Conservation (phyloP, 2,888 invertebrate species). For the Nephrotoma flavescens region DNA sequence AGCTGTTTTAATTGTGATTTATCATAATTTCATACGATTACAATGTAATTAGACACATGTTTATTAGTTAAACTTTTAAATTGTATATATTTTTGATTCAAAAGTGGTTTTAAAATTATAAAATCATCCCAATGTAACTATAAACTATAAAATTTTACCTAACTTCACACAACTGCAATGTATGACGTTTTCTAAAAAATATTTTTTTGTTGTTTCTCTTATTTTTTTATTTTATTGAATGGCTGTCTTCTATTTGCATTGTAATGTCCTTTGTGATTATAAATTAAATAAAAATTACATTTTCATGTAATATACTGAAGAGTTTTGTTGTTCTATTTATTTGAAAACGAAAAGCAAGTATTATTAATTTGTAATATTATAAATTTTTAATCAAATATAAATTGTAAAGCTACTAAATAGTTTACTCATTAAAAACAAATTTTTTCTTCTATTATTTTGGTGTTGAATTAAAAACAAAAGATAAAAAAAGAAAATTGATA, state of each 20-base stretch:
- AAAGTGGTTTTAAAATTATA: not conserved
- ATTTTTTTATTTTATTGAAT: not conserved
- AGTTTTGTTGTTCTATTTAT: not conserved
- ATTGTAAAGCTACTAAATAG: not conserved
- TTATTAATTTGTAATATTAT: not conserved
- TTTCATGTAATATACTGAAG: not conserved
- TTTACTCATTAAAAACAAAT: not conserved
- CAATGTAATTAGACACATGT: not conserved
- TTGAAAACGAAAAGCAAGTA: conserved; percentile 2
- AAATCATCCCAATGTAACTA: not conserved
- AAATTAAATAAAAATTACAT: not conserved
- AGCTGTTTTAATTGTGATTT: not conserved
- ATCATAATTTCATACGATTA: not conserved
- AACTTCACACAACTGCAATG: conserved; percentile 1
- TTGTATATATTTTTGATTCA: not conserved
- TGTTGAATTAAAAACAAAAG: not conserved
- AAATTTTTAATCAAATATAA: not conserved
- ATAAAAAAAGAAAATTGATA: not conserved
- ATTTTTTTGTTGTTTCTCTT: not conserved
- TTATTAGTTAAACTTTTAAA: not conserved
- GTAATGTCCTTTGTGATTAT: conserved; percentile 4
- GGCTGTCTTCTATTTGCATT: conserved; percentile 4
- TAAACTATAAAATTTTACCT: not conserved
- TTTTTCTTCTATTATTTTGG: not conserved
- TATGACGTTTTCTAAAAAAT: conserved; percentile 1